Conservation (phyloP, 2,888 invertebrate genomes). For the Lomographa bimaculata region DNA sequence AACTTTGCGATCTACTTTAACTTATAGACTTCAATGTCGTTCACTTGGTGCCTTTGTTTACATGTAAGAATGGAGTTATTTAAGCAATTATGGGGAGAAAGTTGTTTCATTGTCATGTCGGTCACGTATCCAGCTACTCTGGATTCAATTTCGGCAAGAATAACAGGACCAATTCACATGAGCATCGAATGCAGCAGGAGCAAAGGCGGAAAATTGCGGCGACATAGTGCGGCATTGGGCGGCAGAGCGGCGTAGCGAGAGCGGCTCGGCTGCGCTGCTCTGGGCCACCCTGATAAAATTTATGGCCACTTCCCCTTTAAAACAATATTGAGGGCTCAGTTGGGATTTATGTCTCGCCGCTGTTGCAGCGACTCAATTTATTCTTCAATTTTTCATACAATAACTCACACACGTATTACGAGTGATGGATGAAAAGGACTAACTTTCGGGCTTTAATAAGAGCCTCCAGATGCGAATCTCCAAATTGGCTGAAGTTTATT, state of each 20-base stretch:
- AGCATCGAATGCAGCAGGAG: constrained; percentile 64
- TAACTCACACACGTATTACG: constrained; percentile 84
- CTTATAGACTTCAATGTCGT: background rate
- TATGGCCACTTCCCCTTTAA: constrained; percentile 84
- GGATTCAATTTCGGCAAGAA: constrained; percentile 60
- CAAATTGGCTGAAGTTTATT: constrained; percentile 84
- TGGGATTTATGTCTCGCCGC: constrained; percentile 84
- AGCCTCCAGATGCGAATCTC: constrained; percentile 84
- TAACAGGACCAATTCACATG: constrained; percentile 65
- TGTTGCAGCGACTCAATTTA: constrained; percentile 84
- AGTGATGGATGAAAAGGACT: constrained; percentile 84
- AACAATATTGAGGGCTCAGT: constrained; percentile 85
- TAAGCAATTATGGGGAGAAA: constrained; percentile 1
- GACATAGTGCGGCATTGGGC: constrained; percentile 47
- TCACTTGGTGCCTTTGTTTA: constrained; percentile 1
- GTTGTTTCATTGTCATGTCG: constrained; percentile 4
- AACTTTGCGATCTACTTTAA: constrained; percentile 7
- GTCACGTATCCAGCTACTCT: constrained; percentile 22
- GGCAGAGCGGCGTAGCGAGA: constrained; percentile 40
- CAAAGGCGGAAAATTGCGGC: constrained; percentile 75
- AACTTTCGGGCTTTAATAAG: constrained; percentile 84
- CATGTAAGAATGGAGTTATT: constrained; percentile 3
- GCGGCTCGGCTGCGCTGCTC: constrained; percentile 39
- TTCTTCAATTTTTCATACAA: constrained; percentile 84
- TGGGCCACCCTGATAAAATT: constrained; percentile 83